Percentiles rank a stretch among this genome's conserved stretches.
Conservation (phyloP, 2,888 invertebrate species). For the Neria commutata region DNA sequence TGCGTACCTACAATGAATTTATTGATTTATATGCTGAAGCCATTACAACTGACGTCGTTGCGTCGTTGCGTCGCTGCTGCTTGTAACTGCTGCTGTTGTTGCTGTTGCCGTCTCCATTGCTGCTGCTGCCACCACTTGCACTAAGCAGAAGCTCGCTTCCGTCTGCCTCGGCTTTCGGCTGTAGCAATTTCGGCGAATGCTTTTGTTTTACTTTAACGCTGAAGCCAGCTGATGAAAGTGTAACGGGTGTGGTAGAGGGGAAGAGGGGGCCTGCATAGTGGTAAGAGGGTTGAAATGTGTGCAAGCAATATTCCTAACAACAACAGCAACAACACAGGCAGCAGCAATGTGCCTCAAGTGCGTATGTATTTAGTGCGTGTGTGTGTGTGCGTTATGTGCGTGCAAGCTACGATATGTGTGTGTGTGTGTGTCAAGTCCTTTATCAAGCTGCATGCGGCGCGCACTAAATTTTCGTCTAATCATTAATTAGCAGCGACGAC, state of each 20-base stretch:
- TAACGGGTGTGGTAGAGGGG: background rate
- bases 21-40: slow-evolving; percentile 59
- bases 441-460: slow-evolving; percentile 18
- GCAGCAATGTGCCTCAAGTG: background rate
- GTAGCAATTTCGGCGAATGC: slow-evolving; percentile 48
- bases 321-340: background rate
- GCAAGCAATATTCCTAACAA: slow-evolving; percentile 8
- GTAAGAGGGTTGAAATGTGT: background rate
- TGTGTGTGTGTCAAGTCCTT: slow-evolving; percentile 8
- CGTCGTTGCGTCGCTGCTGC: slow-evolving; percentile 35
- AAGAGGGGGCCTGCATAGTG: background rate
- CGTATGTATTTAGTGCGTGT: background rate
- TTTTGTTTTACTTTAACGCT: slow-evolving; percentile 43
- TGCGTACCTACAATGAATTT: slow-evolving; percentile 56
- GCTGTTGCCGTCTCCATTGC: background rate
- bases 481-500: slow-evolving; percentile 25
- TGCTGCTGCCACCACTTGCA: slow-evolving; percentile 4
- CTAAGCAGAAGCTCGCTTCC: slow-evolving; percentile 3
- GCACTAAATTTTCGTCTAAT: slow-evolving; percentile 27
- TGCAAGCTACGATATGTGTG: too few species aligned
- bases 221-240: background rate
- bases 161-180: slow-evolving; percentile 31
- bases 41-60: slow-evolving; percentile 57
- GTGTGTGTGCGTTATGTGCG: background rate
- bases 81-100: slow-evolving; percentile 1